Percentiles rank a stretch among this genome's conserved stretches.
These are phyloP conservation scores for Xyliphius kryptos DNA, from an alignment of 2,113 vertebrate genomes.

Conservation along the genomic window DNA sequence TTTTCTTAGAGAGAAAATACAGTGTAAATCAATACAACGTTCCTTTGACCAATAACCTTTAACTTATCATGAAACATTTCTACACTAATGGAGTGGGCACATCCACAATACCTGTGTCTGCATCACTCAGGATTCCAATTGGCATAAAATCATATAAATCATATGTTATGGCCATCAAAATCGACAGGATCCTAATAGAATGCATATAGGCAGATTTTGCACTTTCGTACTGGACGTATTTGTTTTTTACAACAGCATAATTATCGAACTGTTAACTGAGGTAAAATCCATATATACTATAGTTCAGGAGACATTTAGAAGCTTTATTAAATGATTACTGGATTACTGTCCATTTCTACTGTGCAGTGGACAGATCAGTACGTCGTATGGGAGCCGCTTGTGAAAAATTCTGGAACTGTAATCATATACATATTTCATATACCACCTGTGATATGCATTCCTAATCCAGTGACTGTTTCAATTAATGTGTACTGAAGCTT, in stretches of 20 bases:
- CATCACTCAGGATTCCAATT: neutral
- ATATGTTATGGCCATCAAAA: neutral
- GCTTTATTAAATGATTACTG: neutral
- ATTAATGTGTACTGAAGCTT: too few relatives aligned
- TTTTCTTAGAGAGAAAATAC: neutral
- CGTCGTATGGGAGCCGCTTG: too few relatives aligned
- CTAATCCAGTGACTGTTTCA: too few relatives aligned
- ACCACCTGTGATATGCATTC: too few relatives aligned
- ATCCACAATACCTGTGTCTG: neutral
- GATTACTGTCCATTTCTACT: too few relatives aligned
- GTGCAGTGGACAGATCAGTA: too few relatives aligned
- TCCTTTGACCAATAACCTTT: neutral
- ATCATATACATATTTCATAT: too few relatives aligned
- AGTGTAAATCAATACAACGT: slow-evolving; percentile 10
- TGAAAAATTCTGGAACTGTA: too few relatives aligned
- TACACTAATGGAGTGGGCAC: neutral
- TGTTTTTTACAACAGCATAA: neutral
- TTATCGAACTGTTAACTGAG: neutral
- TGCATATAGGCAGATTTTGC: neutral
- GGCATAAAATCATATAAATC: neutral
- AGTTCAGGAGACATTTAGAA: neutral
- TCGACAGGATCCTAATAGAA: neutral
- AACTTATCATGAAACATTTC: slow-evolving; percentile 1
- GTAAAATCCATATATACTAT: neutral
- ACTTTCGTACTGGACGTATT: neutral